Conservation (phyloP, 2,888 invertebrate genomes). For the Catotricha subobsoleta region DNA sequence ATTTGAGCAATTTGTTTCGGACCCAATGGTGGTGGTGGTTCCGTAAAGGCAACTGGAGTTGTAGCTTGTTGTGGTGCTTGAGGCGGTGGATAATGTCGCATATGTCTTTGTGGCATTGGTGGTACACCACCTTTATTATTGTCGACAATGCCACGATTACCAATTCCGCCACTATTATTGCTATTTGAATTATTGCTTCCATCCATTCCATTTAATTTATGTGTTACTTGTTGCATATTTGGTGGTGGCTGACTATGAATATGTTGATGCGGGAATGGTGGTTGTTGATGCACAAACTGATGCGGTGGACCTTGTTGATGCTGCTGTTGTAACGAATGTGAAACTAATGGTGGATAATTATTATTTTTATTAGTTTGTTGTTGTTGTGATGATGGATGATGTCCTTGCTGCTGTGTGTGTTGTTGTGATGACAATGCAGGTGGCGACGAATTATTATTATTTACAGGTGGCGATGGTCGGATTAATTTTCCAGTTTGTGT, state of each 20-base stretch:
- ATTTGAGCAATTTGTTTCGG: slow-evolving; percentile 1
- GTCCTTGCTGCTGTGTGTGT: not conserved
- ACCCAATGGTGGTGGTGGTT: slow-evolving; percentile 9
- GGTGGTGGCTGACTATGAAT: slow-evolving; percentile 14
- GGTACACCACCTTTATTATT: not conserved
- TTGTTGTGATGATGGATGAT: slow-evolving; percentile 2
- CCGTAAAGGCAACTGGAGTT: slow-evolving; percentile 20
- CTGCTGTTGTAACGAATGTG: slow-evolving; percentile 14
- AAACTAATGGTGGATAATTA: slow-evolving; percentile 14
- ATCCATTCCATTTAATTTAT: slow-evolving; percentile 24
- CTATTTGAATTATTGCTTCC: not conserved
- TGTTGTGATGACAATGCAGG: slow-evolving; percentile 10
- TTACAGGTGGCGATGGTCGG: slow-evolving; percentile 21
- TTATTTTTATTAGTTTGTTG: slow-evolving; percentile 11
- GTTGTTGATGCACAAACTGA: not conserved
- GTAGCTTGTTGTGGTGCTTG: slow-evolving; percentile 19
- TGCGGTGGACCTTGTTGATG: slow-evolving; percentile 9
- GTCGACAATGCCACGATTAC: too few relatives aligned
- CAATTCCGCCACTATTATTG: too few relatives aligned
- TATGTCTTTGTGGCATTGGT: not conserved
- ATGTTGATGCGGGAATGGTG: not conserved
- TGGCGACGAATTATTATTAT: slow-evolving; percentile 8
- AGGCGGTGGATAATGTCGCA: slow-evolving; percentile 1
- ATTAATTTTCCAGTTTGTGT: slow-evolving; percentile 43
- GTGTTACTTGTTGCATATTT: slow-evolving; percentile 16